Evolutionary conservation across 2,888 invertebrate species (phyloP), one percentile per base, ranked within the genome.

Genomic region (Eupithecia vulgata): DNA sequence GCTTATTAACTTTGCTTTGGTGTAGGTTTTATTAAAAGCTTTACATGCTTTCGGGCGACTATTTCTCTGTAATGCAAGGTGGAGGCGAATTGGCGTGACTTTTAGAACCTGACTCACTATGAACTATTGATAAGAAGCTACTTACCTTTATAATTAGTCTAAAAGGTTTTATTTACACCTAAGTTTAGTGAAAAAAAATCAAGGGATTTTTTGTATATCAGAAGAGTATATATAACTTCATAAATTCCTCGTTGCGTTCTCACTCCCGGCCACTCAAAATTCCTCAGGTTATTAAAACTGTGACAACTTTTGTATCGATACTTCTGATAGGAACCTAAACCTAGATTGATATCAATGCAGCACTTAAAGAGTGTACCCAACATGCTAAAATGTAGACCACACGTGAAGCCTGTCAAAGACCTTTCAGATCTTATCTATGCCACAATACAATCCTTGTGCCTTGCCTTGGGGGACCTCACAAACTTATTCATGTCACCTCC

Each of bases 361-460:
- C 76, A 73, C 71, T 72, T 67, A 72, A 74, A 69, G 67, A 78
- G 73, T n/a, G n/a, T 76, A 80, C 21, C n/a, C 59, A 77, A 79
- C 81, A 83, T 78, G 80, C 84, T 81, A 82, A 85, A 83, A 82
- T 70, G 80, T 82, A 86, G 90, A 90, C 91, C 91, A 91, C 91
- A 91, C 90, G 85, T 86, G 89, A 87, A 83, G 80, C 76, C 81
- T 85, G 85, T 83, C 86, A 85, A 84, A 84, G 81, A 81, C 83
- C 84, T 82, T 81, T 82, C 83, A 81, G 91, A 91, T 90, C 81
- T 84, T 90, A 90, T 91, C 91, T 89, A 88, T 87, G 77, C 81
- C 83, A 89, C 88, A 89, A 88, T 85, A 81, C 84, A 82, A 81
- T 79, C 84, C 81, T 84, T 84, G 81, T 85, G 75, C 79, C 78